Conservation (phyloP, 53 echinoderm and acorn worm genomes). For the Paelopatides confundens region DNA sequence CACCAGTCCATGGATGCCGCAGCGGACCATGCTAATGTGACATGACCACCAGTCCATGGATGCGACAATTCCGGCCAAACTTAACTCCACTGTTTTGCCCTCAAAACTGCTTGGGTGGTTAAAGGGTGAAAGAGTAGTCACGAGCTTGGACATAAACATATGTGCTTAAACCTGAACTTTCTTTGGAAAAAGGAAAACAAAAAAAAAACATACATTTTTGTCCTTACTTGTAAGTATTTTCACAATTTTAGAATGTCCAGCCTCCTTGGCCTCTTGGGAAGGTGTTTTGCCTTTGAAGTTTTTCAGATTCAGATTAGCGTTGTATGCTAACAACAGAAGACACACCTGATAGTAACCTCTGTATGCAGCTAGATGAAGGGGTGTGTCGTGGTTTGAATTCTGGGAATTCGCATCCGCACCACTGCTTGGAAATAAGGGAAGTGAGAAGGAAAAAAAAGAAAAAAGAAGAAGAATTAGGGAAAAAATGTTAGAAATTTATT, state of each 20-base stretch:
- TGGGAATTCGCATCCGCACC: constrained; percentile 31
- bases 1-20: no score
- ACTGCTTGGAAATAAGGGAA: not conserved
- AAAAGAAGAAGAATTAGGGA: no score
- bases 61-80: no score
- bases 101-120: no score
- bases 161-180: no score
- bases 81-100: no score
- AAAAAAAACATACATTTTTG: no score
- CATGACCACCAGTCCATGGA: no score
- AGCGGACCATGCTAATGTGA: no score
- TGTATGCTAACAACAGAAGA: constrained; percentile 24
- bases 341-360: constrained; percentile 37
- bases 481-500: no score
- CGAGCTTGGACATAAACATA: not conserved
- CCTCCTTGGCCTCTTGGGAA: constrained; percentile 27
- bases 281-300: constrained; percentile 47
- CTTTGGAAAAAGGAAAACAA: no score
- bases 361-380: constrained; percentile 33
- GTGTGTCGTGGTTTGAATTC: constrained; percentile 31
- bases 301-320: constrained; percentile 5
- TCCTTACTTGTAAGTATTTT: constrained; percentile 35
- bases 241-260: constrained; percentile 16
- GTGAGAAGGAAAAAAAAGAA: no score
- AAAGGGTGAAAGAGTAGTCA: not conserved